Evolutionary conservation across 2,888 invertebrate species (phyloP), one percentile per base, ranked within the genome.

Genomic region (Adelphocoris suturalis): DNA sequence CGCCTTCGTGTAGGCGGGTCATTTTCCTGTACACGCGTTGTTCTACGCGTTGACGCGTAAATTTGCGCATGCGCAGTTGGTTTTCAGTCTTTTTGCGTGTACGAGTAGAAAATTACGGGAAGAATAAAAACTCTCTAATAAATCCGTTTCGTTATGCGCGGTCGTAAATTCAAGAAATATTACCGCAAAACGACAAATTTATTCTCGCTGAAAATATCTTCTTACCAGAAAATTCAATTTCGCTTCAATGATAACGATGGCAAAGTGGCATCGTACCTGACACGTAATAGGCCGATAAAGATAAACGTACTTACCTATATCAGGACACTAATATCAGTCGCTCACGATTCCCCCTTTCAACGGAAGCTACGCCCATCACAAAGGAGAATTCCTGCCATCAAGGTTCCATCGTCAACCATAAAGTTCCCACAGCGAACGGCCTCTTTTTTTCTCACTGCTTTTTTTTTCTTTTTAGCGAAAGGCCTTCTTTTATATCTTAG

Each of bases 341-440:
- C 27, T 68, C 23, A 68, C 61, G 61, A 3, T 61, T n/a, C 52
- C 19, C 61, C 61, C 23, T 68, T 27, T 13, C 9, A 19, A 68
- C 68, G 11, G 19, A 57, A 57, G 57, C n/a, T 57, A 57, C 5
- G 16, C 37, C 37, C 37, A 37, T 57, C 68, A 7, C 27, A 12
- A 23, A 19, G 23, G 61, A 78, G 28, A 78, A 47, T 78, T 16
- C 78, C 46, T 46, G 37, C 78, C 46, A 78, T 78, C 37, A 46
- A 47, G 47, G 78, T 11, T 19, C 46, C 19, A 37, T 16, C 47
- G n/a, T 37, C 46, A 37, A 37, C 14, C 47, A 46, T 46, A 78
- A 47, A 78, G 19, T 37, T 47, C 46, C 78, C 37, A 78, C 78
- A 7, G 16, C 9, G 16, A 16, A 46, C 16, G 19, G 16, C 2